Conservation (phyloP, 2,797 vertebrate genomes). For the Lates japonicus region DNA sequence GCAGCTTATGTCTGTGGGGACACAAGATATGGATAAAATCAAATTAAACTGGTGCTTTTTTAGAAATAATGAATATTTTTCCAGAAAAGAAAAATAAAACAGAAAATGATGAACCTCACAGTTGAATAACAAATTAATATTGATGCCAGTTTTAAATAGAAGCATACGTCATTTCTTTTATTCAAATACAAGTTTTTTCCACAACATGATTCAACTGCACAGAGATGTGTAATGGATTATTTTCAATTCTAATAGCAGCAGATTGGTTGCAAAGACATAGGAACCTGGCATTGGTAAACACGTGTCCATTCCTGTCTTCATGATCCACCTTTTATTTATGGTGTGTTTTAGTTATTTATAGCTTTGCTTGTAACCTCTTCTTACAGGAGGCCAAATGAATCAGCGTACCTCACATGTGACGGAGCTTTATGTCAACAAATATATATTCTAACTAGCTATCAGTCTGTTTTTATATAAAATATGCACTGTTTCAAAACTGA, state of each 20-base stretch:
- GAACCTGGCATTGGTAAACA: not conserved
- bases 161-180: not conserved
- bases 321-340: not conserved
- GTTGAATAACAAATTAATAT: not conserved
- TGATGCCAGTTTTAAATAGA: not conserved
- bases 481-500: not conserved
- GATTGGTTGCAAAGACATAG: no score
- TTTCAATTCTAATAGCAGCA: not conserved
- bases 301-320: not conserved
- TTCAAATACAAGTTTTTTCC: not conserved
- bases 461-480: not conserved
- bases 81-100: not conserved
- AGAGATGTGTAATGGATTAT: not conserved
- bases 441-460: not conserved
- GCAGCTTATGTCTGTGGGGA: not conserved
- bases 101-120: not conserved
- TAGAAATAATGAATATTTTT: not conserved
- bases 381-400: not conserved
- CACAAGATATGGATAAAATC: slow-evolving; percentile 7
- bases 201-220: not conserved
- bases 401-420: not conserved
- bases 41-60: slow-evolving; percentile 1
- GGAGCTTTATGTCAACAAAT: not conserved
- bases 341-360: not conserved
- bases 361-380: not conserved